A percentile compares a stretch with the other conserved stretches of the same genome.
Evolutionary conservation across 2,888 invertebrate species (phyloP).

Genomic region (Pandemis corylana): DNA sequence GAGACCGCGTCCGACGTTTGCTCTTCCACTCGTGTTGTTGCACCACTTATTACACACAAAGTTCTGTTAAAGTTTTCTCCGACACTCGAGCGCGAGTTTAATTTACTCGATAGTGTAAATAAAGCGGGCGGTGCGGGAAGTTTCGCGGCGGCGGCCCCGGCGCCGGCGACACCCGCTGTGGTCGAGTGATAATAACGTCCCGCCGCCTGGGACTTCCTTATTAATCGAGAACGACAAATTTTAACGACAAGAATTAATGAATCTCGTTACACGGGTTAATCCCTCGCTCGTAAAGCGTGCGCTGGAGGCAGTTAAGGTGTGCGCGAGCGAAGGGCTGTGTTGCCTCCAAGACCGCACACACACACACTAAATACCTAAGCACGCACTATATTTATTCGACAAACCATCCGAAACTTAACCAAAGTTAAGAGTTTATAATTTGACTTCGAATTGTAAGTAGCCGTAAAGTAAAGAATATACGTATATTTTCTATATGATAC

Average conservation of each 20-base stretch:
- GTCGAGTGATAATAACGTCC: constrained; percentile 83
- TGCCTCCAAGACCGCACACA: constrained; percentile 34
- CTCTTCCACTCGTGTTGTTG: constrained; percentile 85
- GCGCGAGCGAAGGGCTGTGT: constrained; percentile 58
- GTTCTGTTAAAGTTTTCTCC: constrained; percentile 84
- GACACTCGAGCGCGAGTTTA: constrained; percentile 84
- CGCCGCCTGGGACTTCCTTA: constrained; percentile 81
- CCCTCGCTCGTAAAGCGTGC: constrained; percentile 83
- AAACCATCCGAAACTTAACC: not conserved
- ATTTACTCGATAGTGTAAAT: constrained; percentile 86
- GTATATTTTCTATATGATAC: not conserved
- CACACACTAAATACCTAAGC: constrained; percentile 55
- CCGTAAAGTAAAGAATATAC: too few relatives aligned
- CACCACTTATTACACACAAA: constrained; percentile 86
- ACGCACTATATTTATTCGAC: constrained; percentile 10
- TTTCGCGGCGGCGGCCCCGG: constrained; percentile 74
- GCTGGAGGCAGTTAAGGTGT: constrained; percentile 79
- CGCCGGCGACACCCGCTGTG: constrained; percentile 63
- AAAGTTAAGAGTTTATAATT: not conserved
- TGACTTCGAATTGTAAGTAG: not conserved
- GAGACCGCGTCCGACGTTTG: constrained; percentile 84
- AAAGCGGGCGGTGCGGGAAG: constrained; percentile 83
- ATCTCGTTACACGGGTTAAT: constrained; percentile 86
- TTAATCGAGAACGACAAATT: constrained; percentile 86
- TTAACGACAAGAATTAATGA: constrained; percentile 86